Conservation (phyloP, 2,888 invertebrate species). For the Trichopoda pennipes region DNA sequence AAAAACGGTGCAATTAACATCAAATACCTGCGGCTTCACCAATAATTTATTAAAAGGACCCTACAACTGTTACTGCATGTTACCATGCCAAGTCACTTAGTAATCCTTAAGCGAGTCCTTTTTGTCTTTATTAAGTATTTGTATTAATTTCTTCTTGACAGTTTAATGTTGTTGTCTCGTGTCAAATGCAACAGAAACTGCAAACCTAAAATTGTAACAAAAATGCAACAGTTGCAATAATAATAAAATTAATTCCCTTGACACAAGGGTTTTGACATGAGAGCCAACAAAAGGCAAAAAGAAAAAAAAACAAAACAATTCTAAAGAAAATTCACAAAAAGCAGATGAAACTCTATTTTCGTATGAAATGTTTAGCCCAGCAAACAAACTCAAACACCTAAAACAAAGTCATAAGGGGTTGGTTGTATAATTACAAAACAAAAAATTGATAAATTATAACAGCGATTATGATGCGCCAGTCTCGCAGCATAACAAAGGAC, state of each 20-base stretch:
- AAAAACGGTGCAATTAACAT: no score
- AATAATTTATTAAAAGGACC: neutral
- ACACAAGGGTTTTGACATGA: conserved; percentile 1
- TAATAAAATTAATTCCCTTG: conserved; percentile 1
- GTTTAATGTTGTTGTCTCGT: conserved; percentile 54
- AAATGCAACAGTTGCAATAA: conserved; percentile 58
- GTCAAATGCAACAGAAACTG: conserved; percentile 24
- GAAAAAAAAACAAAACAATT: neutral
- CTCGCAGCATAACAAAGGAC: no score
- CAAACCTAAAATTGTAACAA: conserved; percentile 41
- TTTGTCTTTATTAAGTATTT: neutral
- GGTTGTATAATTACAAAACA: neutral
- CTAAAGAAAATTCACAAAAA: conserved; percentile 9
- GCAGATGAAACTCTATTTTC: conserved; percentile 43
- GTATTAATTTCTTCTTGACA: conserved; percentile 19
- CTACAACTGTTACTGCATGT: conserved; percentile 21
- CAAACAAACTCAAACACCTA: conserved; percentile 6
- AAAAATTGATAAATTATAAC: neutral
- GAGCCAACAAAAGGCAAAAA: neutral
- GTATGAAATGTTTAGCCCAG: neutral
- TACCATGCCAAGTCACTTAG: neutral
- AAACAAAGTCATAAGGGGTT: conserved; percentile 13
- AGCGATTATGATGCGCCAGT: no score
- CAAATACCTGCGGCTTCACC: neutral
- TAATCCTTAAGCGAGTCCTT: neutral